These are phyloP conservation scores for Pelodiscus sinensis DNA, from an alignment of 2,113 vertebrate species.

Conservation along the genomic window DNA sequence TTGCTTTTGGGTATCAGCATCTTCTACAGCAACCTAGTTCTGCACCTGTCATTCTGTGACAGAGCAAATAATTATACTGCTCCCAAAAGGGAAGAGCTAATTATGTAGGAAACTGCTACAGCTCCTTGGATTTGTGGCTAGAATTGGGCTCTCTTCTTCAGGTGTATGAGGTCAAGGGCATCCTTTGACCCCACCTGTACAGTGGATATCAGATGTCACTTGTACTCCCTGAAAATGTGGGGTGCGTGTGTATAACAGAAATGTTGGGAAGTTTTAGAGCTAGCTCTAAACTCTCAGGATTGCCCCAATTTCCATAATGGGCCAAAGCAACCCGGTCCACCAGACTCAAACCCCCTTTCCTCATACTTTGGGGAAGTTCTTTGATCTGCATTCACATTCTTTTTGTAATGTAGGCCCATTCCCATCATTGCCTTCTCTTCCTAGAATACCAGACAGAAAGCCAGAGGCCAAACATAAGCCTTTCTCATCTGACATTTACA, in stretches of 20 bases:
- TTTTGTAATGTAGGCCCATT: not conserved
- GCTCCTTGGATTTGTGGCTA: not conserved
- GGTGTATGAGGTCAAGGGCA: not conserved
- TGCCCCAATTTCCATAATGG: not conserved
- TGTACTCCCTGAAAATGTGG: not conserved
- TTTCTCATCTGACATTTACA: not conserved
- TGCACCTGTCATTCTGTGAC: not conserved
- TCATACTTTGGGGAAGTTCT: not conserved
- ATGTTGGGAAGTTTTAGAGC: not conserved
- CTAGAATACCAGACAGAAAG: not conserved
- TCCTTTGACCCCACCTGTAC: not conserved
- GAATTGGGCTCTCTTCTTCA: not conserved
- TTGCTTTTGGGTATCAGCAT: conserved; percentile 53
- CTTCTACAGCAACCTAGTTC: conserved; percentile 17
- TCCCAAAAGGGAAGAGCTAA: conserved; percentile 24
- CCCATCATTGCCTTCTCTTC: not conserved
- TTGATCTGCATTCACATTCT: not conserved
- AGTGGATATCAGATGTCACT: not conserved
- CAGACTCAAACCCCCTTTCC: not conserved
- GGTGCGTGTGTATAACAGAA: not conserved
- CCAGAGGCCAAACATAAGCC: not conserved
- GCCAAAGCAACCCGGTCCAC: not conserved
- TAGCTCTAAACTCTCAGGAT: not conserved
- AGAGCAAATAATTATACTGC: conserved; percentile 34
- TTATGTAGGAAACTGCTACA: not conserved